Evolutionary conservation across 2,113 vertebrate genomes (phyloP).

Genomic region (Irena cyanogastra): DNA sequence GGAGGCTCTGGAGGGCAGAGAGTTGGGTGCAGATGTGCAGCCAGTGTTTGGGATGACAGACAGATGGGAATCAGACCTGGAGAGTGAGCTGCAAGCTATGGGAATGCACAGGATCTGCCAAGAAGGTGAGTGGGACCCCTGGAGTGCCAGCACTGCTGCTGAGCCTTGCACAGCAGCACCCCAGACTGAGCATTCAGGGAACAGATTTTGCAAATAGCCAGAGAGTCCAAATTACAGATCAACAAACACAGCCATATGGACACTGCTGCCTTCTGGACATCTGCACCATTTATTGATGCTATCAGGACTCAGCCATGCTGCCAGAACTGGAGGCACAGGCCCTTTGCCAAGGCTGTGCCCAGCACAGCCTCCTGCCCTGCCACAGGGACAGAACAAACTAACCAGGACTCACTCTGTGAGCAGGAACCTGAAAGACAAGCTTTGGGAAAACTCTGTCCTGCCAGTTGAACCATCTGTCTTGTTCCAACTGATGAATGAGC

Average conservation of each 20-base stretch:
- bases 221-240: background rate
- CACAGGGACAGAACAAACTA: background rate
- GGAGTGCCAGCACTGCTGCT: background rate
- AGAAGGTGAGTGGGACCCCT: background rate
- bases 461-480: background rate
- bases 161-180: background rate
- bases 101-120: background rate
- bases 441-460: background rate
- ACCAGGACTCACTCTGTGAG: background rate
- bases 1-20: background rate
- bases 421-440: background rate
- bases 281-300: constrained; percentile 21
- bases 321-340: constrained; percentile 2
- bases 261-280: constrained; percentile 25
- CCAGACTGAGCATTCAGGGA: background rate
- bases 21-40: background rate
- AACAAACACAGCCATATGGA: constrained; percentile 45
- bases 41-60: background rate
- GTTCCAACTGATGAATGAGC: background rate
- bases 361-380: background rate
- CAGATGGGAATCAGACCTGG: background rate
- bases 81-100: background rate
- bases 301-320: background rate
- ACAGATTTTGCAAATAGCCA: background rate
- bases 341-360: background rate